Evolutionary conservation across 2,113 vertebrate species (phyloP).

Genomic region (Hemichromis elongatus): DNA sequence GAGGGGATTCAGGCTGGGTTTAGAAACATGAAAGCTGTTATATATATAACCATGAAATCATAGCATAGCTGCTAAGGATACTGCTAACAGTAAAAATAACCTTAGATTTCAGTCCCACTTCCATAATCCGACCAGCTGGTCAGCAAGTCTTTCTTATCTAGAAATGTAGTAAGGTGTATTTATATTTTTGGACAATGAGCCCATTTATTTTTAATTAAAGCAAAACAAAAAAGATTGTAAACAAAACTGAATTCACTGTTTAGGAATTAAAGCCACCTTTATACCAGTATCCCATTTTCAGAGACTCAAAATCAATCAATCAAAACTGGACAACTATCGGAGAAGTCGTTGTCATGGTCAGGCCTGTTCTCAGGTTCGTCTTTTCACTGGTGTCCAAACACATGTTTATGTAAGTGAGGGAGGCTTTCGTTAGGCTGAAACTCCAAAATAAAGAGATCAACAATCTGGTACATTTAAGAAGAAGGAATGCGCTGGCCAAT

Average conservation of each 20-base stretch:
- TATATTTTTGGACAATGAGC: not conserved
- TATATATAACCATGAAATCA: conserved; percentile 8
- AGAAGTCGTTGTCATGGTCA: not conserved
- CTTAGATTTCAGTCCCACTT: not conserved
- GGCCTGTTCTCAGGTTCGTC: not conserved
- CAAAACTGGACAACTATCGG: not conserved
- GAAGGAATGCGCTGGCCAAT: not conserved
- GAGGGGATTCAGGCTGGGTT: conserved; percentile 25
- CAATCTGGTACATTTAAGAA: not conserved
- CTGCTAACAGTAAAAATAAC: not conserved
- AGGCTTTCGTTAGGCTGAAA: not conserved
- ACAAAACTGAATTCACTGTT: not conserved
- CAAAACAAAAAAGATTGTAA: not conserved
- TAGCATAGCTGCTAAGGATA: not conserved
- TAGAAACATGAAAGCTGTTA: conserved; percentile 21
- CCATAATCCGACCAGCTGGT: not conserved
- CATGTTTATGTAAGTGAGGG: not conserved
- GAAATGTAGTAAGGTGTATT: not conserved
- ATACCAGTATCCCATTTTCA: not conserved
- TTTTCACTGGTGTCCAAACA: not conserved
- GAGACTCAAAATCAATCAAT: not conserved
- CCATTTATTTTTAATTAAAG: not conserved
- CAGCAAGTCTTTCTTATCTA: not conserved
- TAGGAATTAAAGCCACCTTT: not conserved
- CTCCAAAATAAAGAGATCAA: not conserved